Percentiles rank a stretch among this genome's conserved stretches.
Evolutionary conservation across 2,888 invertebrate species (phyloP).

Genomic region (Oxytorus armatus): DNA sequence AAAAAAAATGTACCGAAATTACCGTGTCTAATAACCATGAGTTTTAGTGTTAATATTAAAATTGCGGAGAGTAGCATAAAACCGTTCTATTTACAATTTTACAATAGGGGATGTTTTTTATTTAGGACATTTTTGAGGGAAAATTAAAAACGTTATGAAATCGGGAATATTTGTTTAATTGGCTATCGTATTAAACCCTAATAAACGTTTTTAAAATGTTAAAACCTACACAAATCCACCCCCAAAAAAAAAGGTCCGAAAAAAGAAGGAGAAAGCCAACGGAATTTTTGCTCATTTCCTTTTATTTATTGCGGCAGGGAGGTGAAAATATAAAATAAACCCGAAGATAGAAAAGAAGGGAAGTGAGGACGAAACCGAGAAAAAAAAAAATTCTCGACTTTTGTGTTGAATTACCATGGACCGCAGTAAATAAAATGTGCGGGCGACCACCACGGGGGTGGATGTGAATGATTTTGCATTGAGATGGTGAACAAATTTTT

Average conservation of each 20-base stretch:
- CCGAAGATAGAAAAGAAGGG: conserved; percentile 21
- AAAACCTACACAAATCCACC: too few species aligned
- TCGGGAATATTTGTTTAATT: too few species aligned
- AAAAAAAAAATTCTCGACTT: conserved; percentile 34
- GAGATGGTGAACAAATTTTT: conserved; percentile 34
- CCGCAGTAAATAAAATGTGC: conserved; percentile 77
- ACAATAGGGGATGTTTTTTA: too few species aligned
- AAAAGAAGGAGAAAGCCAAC: too few species aligned
- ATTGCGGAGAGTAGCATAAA: conserved; percentile 22
- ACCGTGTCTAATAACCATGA: conserved; percentile 44
- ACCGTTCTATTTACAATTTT: too few species aligned
- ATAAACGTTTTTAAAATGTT: too few species aligned
- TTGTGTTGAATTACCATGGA: conserved; percentile 64
- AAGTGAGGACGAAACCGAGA: background rate
- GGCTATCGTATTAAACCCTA: too few species aligned
- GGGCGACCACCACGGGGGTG: conserved; percentile 36
- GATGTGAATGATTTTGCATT: conserved; percentile 13
- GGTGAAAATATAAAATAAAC: conserved; percentile 66
- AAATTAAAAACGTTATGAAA: too few species aligned
- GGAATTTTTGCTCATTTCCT: background rate
- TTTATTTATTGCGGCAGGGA: background rate
- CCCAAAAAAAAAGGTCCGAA: too few species aligned
- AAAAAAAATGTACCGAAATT: conserved; percentile 30
- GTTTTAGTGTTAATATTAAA: background rate
- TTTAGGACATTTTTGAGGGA: too few species aligned